Conservation (phyloP, 2,113 vertebrate species). For the Trinectes maculatus region DNA sequence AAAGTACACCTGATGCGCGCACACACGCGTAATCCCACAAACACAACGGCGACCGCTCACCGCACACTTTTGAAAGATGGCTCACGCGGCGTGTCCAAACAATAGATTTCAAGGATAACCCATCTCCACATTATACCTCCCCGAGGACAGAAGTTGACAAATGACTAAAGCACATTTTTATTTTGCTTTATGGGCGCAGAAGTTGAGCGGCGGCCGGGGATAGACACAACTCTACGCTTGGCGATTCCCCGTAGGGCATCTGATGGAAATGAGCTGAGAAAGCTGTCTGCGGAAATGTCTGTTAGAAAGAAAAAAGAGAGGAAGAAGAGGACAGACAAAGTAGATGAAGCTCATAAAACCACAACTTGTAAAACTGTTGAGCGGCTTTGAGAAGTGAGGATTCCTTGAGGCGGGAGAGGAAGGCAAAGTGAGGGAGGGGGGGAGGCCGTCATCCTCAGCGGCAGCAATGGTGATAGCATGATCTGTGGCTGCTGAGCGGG, state of each 20-base stretch:
- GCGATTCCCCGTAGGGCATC: slow-evolving; percentile 57
- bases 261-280: slow-evolving; percentile 71
- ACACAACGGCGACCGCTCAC: background rate
- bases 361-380: slow-evolving; percentile 68
- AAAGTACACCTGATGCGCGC: background rate
- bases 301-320: slow-evolving; percentile 19
- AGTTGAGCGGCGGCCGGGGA: slow-evolving; percentile 55
- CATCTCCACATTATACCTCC: slow-evolving; percentile 53
- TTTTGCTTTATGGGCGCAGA: slow-evolving; percentile 69
- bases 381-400: slow-evolving; percentile 48
- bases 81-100: slow-evolving; percentile 33
- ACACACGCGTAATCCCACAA: background rate
- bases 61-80: slow-evolving; percentile 49
- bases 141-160: slow-evolving; percentile 71
- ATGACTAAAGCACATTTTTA: slow-evolving; percentile 70
- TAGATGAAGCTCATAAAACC: slow-evolving; percentile 67
- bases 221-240: slow-evolving; percentile 58
- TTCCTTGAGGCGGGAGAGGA: slow-evolving; percentile 47
- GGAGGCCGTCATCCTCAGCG: slow-evolving; percentile 2
- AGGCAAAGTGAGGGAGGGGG: background rate
- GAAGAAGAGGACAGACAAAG: slow-evolving; percentile 15
- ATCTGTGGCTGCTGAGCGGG: slow-evolving; percentile 29
- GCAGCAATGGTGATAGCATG: slow-evolving; percentile 20
- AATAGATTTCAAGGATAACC: slow-evolving; percentile 61
- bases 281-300: slow-evolving; percentile 49